Conservation (phyloP, 2,113 vertebrate species). For the Pongo pygmaeus region DNA sequence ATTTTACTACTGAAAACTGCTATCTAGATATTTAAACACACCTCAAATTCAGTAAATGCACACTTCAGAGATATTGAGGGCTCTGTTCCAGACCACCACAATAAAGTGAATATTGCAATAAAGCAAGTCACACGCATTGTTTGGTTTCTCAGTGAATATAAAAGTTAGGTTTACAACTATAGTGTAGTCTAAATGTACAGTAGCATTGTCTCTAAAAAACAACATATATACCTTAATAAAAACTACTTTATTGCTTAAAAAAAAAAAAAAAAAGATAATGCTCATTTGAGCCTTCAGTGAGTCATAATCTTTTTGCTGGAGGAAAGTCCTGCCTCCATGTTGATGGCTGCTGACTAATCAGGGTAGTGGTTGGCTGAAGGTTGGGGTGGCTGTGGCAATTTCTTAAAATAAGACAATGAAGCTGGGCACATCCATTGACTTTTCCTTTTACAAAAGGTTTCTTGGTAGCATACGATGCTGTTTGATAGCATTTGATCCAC, state of each 20-base stretch:
- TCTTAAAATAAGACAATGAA: neutral
- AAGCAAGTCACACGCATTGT: neutral
- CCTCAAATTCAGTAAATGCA: neutral
- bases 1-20: neutral
- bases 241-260: neutral
- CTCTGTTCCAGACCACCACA: neutral
- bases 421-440: neutral
- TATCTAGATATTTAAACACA: neutral
- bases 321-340: neutral
- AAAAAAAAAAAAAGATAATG: neutral
- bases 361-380: neutral
- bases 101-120: neutral
- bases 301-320: neutral
- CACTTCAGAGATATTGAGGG: neutral
- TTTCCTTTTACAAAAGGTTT: neutral
- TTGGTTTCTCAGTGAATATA: neutral
- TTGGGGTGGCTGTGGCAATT: neutral
- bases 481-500: too few species aligned
- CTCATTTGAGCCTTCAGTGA: neutral
- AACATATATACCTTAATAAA: neutral
- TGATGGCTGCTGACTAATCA: neutral
- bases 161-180: neutral
- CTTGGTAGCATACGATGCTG: neutral
- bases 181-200: neutral
- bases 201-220: neutral